Evolutionary conservation across 1,140 invertebrate genomes (phyloP), one percentile per base, ranked within the genome.

Genomic region (Augochlora pura): DNA sequence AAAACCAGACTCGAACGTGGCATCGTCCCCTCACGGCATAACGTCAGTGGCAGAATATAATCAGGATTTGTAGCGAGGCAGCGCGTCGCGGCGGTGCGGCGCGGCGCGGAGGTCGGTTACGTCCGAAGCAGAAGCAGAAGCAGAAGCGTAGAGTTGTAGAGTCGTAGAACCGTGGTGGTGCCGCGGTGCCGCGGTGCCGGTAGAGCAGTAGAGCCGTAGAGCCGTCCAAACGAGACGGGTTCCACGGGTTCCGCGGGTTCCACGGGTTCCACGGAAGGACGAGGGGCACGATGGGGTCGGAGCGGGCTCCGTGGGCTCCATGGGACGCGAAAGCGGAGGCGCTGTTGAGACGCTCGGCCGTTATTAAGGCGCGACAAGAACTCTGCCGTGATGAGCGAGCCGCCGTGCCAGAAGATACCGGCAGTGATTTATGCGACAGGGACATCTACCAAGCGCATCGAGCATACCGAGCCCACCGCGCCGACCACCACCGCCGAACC

Each of bases 281-380:
- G 84, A 84, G 78, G 83, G 81, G 77, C 64, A 77, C 83, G 80
- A 46, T 62, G 18, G 42, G 54, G 54, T n/a, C 54, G n/a, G 54
- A n/a, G 54, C 6, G 49, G 49, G 49, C 12, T 46, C 42, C 65
- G 62, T 65, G 59, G 57, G 79, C 66, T 77, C 68, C 68, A 77
- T 79, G 82, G 84, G 74, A 86, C 32, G 63, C 46, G 71, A 76
- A 32, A 62, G 82, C 67, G 82, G 77, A 59, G 84, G 88, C 86
- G 87, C 80, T 88, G 88, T 86, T 86, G 89, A 90, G 91, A 91
- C 88, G 87, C 88, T 86, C 83, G 75, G 78, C 87, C 90, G 90
- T 93, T 93, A 93, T 93, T 93, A 93, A 93, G 91, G 92, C 90
- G 89, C 91, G 91, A 92, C 92, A 93, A 93, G 92, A 93, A 93